phyloP scores from a whole-genome alignment of 2,888 invertebrate genomes.

The Melanchra persicariae region DNA sequence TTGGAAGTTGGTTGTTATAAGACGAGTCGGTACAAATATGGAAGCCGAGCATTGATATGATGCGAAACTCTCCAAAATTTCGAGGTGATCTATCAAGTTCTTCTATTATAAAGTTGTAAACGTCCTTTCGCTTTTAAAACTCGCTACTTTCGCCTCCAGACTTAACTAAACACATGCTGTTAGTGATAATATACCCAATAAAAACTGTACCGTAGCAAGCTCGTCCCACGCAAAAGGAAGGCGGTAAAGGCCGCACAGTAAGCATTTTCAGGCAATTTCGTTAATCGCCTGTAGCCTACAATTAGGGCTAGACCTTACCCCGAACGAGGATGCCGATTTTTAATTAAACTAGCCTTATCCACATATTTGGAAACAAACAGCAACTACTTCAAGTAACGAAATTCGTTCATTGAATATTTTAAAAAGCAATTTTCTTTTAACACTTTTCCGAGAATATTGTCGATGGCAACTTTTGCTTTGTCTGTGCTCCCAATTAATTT shows the following conservation, averaged over 20 bases:
- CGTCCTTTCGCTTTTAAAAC: too few relatives aligned
- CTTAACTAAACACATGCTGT: background rate
- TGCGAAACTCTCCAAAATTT: background rate
- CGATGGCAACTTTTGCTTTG: conserved; percentile 38
- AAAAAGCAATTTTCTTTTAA: conserved; percentile 54
- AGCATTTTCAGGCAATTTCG: conserved; percentile 53
- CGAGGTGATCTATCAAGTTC: background rate
- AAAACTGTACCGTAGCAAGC: background rate
- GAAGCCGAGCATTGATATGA: background rate
- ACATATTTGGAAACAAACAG: conserved; percentile 50
- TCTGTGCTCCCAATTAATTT: conserved; percentile 44
- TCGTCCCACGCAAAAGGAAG: conserved; percentile 52
- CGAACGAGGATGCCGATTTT: conserved; percentile 51
- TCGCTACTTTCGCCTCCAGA: background rate
- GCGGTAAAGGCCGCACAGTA: conserved; percentile 28
- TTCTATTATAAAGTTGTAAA: background rate
- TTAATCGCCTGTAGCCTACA: conserved; percentile 49
- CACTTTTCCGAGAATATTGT: conserved; percentile 32
- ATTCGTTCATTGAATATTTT: conserved; percentile 48
- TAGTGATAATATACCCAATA: conserved; percentile 8
- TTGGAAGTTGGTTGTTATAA: too few relatives aligned
- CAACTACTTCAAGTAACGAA: conserved; percentile 28
- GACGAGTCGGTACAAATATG: too few relatives aligned
- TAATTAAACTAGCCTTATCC: conserved; percentile 57
- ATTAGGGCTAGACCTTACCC: conserved; percentile 52